Evolutionary conservation across 2,797 vertebrate species (phyloP).

Genomic region (Anniella stebbinsi): DNA sequence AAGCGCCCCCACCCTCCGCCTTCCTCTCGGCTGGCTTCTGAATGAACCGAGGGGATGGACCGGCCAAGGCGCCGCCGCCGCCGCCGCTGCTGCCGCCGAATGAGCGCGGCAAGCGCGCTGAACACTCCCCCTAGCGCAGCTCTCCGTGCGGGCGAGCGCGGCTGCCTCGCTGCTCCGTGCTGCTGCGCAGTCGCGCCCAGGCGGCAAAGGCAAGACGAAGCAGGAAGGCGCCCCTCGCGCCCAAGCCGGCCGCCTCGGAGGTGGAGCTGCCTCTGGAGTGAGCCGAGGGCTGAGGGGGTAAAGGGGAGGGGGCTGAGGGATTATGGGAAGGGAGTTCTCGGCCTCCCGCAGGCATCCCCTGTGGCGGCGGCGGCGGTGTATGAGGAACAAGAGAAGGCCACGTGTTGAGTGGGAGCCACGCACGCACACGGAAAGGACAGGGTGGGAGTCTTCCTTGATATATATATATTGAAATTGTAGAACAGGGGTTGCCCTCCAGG

Average conservation of each 20-base stretch:
- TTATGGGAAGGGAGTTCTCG: too few species aligned
- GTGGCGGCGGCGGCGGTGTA: neutral
- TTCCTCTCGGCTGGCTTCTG: neutral
- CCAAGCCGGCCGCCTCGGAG: neutral
- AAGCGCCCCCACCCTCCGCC: neutral
- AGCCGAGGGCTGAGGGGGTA: neutral
- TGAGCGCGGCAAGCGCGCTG: neutral
- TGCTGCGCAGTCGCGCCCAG: conserved; percentile 15
- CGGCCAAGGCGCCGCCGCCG: neutral
- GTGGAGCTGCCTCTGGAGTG: neutral
- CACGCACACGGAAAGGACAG: too few species aligned
- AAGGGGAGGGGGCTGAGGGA: neutral
- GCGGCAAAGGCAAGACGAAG: neutral
- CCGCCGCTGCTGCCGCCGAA: neutral
- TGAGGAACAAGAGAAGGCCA: neutral
- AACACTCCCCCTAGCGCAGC: conserved; percentile 14
- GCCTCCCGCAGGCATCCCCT: neutral
- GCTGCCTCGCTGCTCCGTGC: neutral
- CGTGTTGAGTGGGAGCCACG: neutral
- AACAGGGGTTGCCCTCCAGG: too few species aligned
- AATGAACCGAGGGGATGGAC: accelerated
- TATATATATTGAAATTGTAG: too few species aligned
- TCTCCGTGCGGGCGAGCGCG: neutral
- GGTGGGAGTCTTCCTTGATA: too few species aligned
- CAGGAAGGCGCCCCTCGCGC: neutral